Evolutionary conservation across 2,888 invertebrate species (phyloP).

Genomic region (Lottia gigantea): DNA sequence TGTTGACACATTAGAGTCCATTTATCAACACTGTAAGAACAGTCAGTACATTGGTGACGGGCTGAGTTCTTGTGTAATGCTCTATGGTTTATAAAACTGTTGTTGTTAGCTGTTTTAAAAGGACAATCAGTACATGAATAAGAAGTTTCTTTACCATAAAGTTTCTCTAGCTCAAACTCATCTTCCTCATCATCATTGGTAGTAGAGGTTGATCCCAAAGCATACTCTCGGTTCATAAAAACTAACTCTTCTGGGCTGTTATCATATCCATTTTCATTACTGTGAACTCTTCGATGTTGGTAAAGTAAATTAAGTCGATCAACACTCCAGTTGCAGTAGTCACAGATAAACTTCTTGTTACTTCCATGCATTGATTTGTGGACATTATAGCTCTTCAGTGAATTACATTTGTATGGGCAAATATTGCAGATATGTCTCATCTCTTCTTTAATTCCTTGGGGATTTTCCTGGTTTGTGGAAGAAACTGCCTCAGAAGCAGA

Average conservation of each 20-base stretch:
- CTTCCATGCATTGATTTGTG: conserved; percentile 57
- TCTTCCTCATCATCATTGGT: conserved; percentile 1
- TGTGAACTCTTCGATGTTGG: conserved; percentile 57
- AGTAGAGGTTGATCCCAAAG: conserved; percentile 34
- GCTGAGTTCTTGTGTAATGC: conserved; percentile 31
- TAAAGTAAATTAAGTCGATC: conserved; percentile 54
- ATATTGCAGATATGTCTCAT: conserved; percentile 43
- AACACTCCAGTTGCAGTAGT: conserved; percentile 62
- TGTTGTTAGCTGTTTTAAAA: conserved; percentile 38
- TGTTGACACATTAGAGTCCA: conserved; percentile 54
- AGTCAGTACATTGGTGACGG: conserved; percentile 46
- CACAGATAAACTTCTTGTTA: conserved; percentile 55
- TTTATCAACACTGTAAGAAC: conserved; percentile 55
- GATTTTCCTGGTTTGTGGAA: conserved; percentile 1
- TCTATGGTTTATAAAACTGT: conserved; percentile 35
- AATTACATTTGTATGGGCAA: conserved; percentile 54
- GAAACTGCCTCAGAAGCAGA: conserved; percentile 11
- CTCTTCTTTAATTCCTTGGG: conserved; percentile 11
- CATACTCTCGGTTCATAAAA: conserved; percentile 53
- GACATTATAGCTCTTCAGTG: conserved; percentile 49
- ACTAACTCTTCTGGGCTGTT: conserved; percentile 44
- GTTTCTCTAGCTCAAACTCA: conserved; percentile 25
- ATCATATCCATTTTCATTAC: conserved; percentile 41
- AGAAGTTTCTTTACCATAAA: conserved; percentile 31
- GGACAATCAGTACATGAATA: conserved; percentile 42